Conservation (phyloP, 2,797 vertebrate genomes). For the Xenopus petersii region DNA sequence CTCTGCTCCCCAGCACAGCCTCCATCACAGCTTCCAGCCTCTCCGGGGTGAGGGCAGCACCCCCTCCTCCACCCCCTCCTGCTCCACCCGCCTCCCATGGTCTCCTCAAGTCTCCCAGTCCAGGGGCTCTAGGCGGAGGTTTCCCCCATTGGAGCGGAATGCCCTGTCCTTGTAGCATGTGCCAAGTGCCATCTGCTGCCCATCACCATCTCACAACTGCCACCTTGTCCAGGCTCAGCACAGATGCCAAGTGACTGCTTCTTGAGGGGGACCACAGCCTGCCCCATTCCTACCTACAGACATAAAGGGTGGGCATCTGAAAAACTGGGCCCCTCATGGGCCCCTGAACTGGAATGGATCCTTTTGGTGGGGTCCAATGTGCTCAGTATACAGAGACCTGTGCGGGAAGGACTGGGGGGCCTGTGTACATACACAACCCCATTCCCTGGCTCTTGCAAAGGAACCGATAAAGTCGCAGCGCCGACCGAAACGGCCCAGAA, state of each 20-base stretch:
- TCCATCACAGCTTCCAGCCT: slow-evolving; percentile 29
- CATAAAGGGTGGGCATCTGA: too few relatives aligned
- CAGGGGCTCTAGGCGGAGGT: slow-evolving; percentile 69
- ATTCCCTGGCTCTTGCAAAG: too few relatives aligned
- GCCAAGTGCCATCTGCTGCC: slow-evolving; percentile 81
- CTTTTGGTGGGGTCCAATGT: too few relatives aligned
- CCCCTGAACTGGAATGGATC: too few relatives aligned
- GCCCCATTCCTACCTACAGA: too few relatives aligned
- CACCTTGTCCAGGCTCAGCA: slow-evolving; percentile 72
- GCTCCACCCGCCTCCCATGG: slow-evolving; percentile 80
- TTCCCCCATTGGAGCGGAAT: slow-evolving; percentile 97
- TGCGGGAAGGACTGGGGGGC: too few relatives aligned
- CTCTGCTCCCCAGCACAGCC: slow-evolving; percentile 70
- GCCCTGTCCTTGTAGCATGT: slow-evolving; percentile 97
- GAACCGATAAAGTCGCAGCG: too few relatives aligned
- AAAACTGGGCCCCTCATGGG: too few relatives aligned
- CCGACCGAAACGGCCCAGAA: too few relatives aligned
- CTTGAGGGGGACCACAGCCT: background rate
- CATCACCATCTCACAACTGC: slow-evolving; percentile 78
- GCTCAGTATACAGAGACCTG: too few relatives aligned
- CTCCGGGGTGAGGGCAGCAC: slow-evolving; percentile 67
- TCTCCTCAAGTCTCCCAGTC: slow-evolving; percentile 83
- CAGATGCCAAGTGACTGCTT: slow-evolving; percentile 72
- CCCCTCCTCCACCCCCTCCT: slow-evolving; percentile 79
- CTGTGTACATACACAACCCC: too few relatives aligned